Conservation (phyloP, 92 coral and sea anemone genomes). For the Epizoanthus ramosus region DNA sequence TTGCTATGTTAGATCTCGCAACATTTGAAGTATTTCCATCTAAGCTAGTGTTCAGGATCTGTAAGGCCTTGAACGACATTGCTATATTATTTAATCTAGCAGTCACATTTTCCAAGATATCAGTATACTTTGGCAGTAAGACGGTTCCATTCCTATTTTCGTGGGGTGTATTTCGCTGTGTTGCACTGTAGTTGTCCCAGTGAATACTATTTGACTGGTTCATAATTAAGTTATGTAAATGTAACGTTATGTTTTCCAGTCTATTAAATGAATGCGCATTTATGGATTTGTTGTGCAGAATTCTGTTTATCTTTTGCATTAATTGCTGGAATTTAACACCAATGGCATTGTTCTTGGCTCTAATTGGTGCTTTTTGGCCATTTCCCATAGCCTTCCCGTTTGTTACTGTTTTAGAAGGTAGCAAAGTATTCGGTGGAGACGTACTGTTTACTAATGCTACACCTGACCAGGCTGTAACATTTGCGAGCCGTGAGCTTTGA, state of each 20-base stretch:
- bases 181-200: conserved; percentile 1
- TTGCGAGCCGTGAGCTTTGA: too few relatives aligned
- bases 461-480: background rate
- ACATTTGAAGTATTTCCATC: background rate
- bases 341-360: background rate
- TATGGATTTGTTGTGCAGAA: conserved; percentile 19
- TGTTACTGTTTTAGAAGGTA: background rate
- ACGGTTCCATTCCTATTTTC: background rate
- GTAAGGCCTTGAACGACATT: conserved; percentile 6
- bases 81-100: conserved; percentile 31
- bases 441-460: background rate
- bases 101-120: conserved; percentile 28
- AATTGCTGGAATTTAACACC: conserved; percentile 38
- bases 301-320: conserved; percentile 38
- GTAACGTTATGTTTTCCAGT: conserved; percentile 35
- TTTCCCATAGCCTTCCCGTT: background rate
- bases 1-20: conserved; percentile 24
- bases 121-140: background rate
- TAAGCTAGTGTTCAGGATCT: background rate
- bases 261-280: conserved; percentile 26
- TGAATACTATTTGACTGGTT: background rate
- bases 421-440: background rate
- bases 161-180: background rate
- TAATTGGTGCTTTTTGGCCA: background rate
- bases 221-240: conserved; percentile 28